A percentile compares a stretch with the other conserved stretches of the same genome.
phyloP scores from a whole-genome alignment of 2,113 vertebrate species.

The Panthera uncia region DNA sequence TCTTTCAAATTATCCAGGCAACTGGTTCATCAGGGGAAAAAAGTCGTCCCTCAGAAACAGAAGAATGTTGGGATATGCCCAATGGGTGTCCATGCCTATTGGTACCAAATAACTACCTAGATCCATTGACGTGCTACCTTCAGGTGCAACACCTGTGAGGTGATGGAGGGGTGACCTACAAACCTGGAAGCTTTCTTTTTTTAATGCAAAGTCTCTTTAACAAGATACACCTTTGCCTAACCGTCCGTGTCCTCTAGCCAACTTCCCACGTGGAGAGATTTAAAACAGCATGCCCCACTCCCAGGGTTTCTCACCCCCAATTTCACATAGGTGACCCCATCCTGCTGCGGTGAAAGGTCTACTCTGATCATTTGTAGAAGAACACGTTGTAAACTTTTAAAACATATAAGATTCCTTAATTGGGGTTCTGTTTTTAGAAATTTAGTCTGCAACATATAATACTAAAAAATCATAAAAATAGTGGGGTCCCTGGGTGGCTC shows the following conservation, averaged over 20 bases:
- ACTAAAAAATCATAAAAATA: background rate
- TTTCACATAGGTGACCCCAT: background rate
- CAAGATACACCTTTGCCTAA: background rate
- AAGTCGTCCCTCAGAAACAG: background rate
- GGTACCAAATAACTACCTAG: background rate
- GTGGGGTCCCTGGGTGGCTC: too few species aligned
- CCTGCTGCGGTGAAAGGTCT: too few species aligned
- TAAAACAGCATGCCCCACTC: background rate
- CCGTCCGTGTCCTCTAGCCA: background rate
- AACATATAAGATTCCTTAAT: background rate
- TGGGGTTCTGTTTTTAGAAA: background rate
- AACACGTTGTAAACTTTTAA: background rate
- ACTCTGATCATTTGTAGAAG: background rate
- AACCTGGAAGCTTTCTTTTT: background rate
- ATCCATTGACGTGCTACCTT: fast-evolving
- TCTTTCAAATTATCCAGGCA: background rate
- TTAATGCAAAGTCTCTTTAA: too few species aligned
- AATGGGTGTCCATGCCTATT: fast-evolving
- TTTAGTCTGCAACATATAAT: background rate
- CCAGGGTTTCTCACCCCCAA: background rate
- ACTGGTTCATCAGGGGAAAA: background rate
- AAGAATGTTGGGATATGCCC: background rate
- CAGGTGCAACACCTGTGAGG: background rate
- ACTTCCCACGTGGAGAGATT: background rate
- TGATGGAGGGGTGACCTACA: background rate